These are phyloP conservation scores for Luscinia megarhynchos DNA, from an alignment of 2,797 vertebrate species.

Conservation along the genomic window DNA sequence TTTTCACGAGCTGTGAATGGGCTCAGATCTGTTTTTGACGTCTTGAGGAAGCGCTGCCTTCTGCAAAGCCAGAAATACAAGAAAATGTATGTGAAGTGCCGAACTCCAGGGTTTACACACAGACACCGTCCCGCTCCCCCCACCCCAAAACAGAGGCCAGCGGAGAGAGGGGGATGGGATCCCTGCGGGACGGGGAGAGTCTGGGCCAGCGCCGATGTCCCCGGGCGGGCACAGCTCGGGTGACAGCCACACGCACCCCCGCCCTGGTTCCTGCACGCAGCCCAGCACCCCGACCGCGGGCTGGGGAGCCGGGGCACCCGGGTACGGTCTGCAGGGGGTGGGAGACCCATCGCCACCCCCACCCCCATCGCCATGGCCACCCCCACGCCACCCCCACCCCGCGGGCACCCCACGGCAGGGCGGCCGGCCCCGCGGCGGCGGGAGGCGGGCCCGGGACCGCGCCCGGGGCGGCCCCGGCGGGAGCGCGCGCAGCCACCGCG, in stretches of 20 bases:
- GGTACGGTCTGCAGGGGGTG: fast-evolving
- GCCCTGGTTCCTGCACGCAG: background rate
- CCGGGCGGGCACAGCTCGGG: background rate
- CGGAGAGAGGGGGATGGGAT: background rate
- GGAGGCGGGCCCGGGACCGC: constrained; percentile 1
- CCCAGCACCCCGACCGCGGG: background rate
- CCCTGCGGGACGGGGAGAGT: background rate
- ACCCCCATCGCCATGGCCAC: background rate
- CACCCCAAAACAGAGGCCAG: background rate
- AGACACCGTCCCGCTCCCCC: background rate
- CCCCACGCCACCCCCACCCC: background rate
- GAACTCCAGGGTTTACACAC: background rate
- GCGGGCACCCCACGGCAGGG: background rate
- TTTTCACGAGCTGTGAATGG: constrained; percentile 56
- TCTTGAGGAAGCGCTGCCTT: constrained; percentile 45
- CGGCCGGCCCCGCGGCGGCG: background rate
- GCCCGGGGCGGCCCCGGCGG: constrained; percentile 14
- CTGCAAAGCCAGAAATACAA: background rate
- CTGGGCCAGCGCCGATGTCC: background rate
- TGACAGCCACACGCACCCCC: background rate
- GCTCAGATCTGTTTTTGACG: constrained; percentile 41
- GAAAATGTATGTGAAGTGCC: background rate
- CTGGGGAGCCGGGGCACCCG: background rate
- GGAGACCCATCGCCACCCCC: background rate
- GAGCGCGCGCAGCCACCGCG: constrained; percentile 30